Evolutionary conservation across 2,888 invertebrate species (phyloP).

Genomic region (Holacanthella duospinosa): DNA sequence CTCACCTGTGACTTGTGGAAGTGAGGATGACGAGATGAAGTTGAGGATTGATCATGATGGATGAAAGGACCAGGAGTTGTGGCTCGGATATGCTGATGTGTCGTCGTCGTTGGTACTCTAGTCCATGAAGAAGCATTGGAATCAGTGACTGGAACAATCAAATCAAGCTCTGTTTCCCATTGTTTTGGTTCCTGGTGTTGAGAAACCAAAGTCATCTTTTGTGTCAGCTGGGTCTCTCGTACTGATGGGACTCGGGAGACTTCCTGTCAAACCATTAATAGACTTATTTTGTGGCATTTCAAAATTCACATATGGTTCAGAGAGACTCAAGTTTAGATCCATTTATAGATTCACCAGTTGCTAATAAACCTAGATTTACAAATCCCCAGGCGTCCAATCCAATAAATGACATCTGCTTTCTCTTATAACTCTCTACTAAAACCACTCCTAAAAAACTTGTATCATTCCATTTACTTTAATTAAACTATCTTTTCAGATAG

Average conservation of each 20-base stretch:
- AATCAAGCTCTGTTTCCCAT: slow-evolving; percentile 35
- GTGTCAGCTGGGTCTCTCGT: slow-evolving; percentile 12
- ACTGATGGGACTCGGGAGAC: slow-evolving; percentile 15
- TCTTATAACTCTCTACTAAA: no score
- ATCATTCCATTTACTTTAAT: no score
- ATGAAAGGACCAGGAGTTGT: not conserved
- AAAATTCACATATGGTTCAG: not conserved
- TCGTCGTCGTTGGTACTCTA: slow-evolving; percentile 19
- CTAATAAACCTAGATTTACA: not conserved
- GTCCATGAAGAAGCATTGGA: slow-evolving; percentile 24
- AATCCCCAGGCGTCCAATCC: not conserved
- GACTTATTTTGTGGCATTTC: not conserved
- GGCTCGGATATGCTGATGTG: slow-evolving; percentile 11
- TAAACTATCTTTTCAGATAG: no score
- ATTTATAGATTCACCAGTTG: not conserved
- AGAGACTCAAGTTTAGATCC: no score
- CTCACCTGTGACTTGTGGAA: not conserved
- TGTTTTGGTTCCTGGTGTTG: slow-evolving; percentile 25
- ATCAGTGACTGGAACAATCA: slow-evolving; percentile 31
- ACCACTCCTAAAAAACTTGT: no score
- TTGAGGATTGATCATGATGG: not conserved
- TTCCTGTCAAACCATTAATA: slow-evolving; percentile 14
- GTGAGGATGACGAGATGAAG: not conserved
- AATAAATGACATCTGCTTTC: slow-evolving; percentile 4
- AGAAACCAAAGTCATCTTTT: no score